These are phyloP conservation scores for Drosophila greeni DNA, from an alignment of 2,888 invertebrate species.

Conservation along the genomic window DNA sequence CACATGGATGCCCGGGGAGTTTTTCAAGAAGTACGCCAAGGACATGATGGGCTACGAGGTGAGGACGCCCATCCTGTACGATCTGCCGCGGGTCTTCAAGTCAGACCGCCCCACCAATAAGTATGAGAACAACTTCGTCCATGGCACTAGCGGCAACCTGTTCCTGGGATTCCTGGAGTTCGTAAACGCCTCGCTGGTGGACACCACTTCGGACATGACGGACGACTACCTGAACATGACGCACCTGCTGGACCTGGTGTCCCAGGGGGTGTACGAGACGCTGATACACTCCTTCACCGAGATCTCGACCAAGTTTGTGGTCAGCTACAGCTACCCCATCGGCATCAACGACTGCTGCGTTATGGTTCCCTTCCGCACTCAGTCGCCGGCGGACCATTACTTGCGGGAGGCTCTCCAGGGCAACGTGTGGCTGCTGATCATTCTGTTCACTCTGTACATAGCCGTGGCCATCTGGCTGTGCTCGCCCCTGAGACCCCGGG, in stretches of 20 bases:
- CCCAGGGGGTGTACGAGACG: constrained; percentile 68
- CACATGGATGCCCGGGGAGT: constrained; percentile 52
- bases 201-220: constrained; percentile 34
- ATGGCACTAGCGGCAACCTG: constrained; percentile 63
- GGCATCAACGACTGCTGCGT: constrained; percentile 73
- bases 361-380: constrained; percentile 70
- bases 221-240: constrained; percentile 40
- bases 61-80: constrained; percentile 58
- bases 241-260: constrained; percentile 38
- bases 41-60: constrained; percentile 66
- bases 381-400: constrained; percentile 61
- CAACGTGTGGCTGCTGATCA: constrained; percentile 60
- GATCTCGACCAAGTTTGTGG: constrained; percentile 35
- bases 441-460: constrained; percentile 54
- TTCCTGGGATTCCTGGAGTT: constrained; percentile 61
- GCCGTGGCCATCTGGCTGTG: constrained; percentile 64
- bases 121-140: constrained; percentile 37
- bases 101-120: constrained; percentile 35
- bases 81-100: constrained; percentile 71
- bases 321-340: constrained; percentile 70
- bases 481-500: constrained; percentile 54
- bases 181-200: constrained; percentile 67
- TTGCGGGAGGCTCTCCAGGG: constrained; percentile 55
- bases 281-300: constrained; percentile 67
- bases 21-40: constrained; percentile 43